Conservation (phyloP, 2,797 vertebrate species). For the Acanthurus lineatus region DNA sequence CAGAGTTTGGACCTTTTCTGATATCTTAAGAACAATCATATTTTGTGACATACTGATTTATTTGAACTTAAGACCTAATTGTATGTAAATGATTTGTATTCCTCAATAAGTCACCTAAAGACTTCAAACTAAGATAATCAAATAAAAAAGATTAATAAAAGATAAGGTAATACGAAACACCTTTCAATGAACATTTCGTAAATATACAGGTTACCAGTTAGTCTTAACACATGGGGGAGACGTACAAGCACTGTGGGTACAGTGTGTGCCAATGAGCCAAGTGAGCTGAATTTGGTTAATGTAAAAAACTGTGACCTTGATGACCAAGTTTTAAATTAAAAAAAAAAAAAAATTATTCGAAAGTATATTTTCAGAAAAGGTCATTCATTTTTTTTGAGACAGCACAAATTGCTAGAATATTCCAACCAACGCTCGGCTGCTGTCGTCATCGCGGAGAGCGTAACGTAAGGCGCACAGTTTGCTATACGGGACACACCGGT, state of each 20-base stretch:
- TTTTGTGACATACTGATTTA: no score
- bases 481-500: conserved; percentile 42
- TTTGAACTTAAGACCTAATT: no score
- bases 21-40: no score
- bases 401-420: conserved; percentile 81
- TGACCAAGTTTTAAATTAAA: neutral
- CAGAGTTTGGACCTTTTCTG: no score
- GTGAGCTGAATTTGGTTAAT: neutral
- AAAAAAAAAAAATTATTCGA: neutral
- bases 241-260: neutral
- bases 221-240: neutral
- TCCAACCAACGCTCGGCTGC: conserved; percentile 66
- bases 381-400: neutral
- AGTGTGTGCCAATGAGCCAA: conserved; percentile 8
- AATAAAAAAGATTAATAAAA: no score
- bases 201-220: no score
- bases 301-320: neutral
- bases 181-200: no score
- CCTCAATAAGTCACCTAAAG: no score
- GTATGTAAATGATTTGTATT: no score
- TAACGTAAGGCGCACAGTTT: conserved; percentile 37
- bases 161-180: no score
- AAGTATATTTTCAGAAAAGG: neutral
- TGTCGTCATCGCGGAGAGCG: conserved; percentile 67
- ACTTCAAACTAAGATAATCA: no score